Base-by-base conservation (phyloP, 1,140 invertebrate species). In the Lasioglossum albipes region DNA sequence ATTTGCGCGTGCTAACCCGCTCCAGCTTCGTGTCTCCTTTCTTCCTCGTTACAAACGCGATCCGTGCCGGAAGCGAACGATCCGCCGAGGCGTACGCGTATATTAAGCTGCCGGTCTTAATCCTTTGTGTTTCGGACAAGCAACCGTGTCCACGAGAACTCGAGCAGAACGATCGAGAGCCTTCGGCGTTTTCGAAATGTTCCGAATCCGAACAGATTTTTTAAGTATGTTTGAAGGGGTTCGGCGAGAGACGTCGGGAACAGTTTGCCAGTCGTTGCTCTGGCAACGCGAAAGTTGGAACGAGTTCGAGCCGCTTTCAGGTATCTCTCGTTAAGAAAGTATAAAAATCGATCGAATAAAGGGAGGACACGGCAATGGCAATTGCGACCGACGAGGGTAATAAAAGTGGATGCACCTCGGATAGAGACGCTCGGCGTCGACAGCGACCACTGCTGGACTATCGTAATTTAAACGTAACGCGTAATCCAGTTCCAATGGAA, bases 391-490 rank as follows among this genome's bases (percentile, higher is more conserved):
- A 20, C 16, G 64, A 42, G 18, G 64, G 16, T n/a, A 65, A 65
- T 65, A 65, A 65, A 65, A 41, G 18, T 7, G 1, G 64, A 41
- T 36, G 16, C 64, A 65, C 18, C 64, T 65, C 36, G 64, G 64
- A 65, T 65, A 42, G 18, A 20, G 61, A 71, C 27, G 27, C 0
- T 1, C 41, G 62, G 68, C 66, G 75, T 49, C 75, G 81, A 71
- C 62, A 27, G 27, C 61, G 69, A 27, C 70, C 49, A 49, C 13
- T 42, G 52, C 52, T 16, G 4, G 67, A 49, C 41, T 49, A 79
- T 84, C 72, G 82, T 82, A 84, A 86, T 86, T 86, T 80, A 83
- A 83, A 85, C 75, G 81, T 79, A 76, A 75, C 68, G 64, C 36
- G 77, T 65, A 84, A 84, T 85, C 81, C 79, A 22, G 36, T 45